Evolutionary conservation across 2,888 invertebrate species (phyloP), one percentile per base, ranked within the genome.

Genomic region (Apamea anceps): DNA sequence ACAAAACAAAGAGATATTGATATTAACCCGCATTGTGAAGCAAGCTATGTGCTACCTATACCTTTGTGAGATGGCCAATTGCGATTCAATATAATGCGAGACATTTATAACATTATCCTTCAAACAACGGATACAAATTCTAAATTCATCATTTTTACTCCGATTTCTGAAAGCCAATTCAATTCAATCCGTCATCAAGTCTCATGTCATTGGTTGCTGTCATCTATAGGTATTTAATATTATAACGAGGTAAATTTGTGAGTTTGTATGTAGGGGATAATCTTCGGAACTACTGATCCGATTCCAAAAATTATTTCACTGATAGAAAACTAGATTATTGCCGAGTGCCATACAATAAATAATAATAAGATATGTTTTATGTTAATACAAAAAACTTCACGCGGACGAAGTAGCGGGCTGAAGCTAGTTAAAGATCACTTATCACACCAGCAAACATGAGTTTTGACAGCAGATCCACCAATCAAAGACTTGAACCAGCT

Each of bases 1-100:
- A 88, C 84, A 88, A 82, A 78, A 79, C 79, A 85, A 79, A 76
- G 60, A 80, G 70, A 79, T 87, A 88, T 85, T 76, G 77, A 86
- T 85, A 82, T 68, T 79, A 81, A 76, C 77, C 82, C 77, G 77
- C 84, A 63, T 72, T 84, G 80, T 81, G 79, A 86, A 80, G 76
- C 86, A 87, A 87, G 86, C 86, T 57, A 82, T 65, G 89, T 85
- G 86, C 87, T 81, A 76, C 82, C 77, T 73, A 79, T 77, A 70
- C 68, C 67, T 72, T 67, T 51, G 57, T 75, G 70, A 71, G 81
- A 84, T 76, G 70, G 67, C 32, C 73, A 79, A 82, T 82, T 79
- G 78, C 70, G 83, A 87, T 87, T 76, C 32, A 70, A 37, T 77
- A 70, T 25, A 80, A 70, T 57, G 68, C 51, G 48, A 72, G 51